Percentiles rank a stretch among this genome's conserved stretches.
These are phyloP conservation scores for Cryptocheilus praepositus DNA, from an alignment of 2,888 invertebrate genomes.

Conservation along the genomic window DNA sequence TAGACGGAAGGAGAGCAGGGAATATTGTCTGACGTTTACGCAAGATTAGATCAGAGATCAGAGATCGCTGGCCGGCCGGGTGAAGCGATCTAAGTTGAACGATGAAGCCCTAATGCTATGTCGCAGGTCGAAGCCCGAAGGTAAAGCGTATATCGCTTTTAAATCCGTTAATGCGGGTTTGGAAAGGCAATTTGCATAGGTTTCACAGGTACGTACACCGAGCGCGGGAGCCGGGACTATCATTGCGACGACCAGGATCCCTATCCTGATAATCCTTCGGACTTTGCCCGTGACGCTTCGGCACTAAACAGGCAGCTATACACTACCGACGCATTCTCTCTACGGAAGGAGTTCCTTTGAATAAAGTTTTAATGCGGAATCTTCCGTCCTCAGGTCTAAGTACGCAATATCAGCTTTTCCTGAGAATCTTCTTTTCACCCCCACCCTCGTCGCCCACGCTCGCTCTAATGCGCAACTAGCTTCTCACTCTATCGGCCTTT, in stretches of 20 bases:
- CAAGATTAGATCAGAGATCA: too few relatives aligned
- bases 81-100: conserved; percentile 52
- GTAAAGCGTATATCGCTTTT: conserved; percentile 68
- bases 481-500: conserved; percentile 15
- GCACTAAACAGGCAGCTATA: conserved; percentile 22
- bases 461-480: not conserved
- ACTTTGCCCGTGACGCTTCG: conserved; percentile 49
- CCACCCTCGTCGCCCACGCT: too few relatives aligned
- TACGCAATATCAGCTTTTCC: conserved; percentile 26
- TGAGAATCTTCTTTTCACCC: conserved; percentile 25
- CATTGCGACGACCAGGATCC: conserved; percentile 45
- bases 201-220: conserved; percentile 51
- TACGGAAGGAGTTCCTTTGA: conserved; percentile 32
- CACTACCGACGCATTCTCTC: conserved; percentile 1
- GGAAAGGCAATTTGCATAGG: conserved; percentile 68
- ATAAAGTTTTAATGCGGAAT: conserved; percentile 26
- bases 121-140: conserved; percentile 52
- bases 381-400: conserved; percentile 21
- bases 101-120: conserved; percentile 63
- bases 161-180: conserved; percentile 69
- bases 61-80: too few relatives aligned
- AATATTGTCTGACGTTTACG: too few relatives aligned
- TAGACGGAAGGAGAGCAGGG: too few relatives aligned
- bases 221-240: conserved; percentile 35
- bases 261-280: conserved; percentile 57